Evolutionary conservation across 2,797 vertebrate genomes (phyloP), one percentile per base, ranked within the genome.

Genomic region (Thunnus albacares): DNA sequence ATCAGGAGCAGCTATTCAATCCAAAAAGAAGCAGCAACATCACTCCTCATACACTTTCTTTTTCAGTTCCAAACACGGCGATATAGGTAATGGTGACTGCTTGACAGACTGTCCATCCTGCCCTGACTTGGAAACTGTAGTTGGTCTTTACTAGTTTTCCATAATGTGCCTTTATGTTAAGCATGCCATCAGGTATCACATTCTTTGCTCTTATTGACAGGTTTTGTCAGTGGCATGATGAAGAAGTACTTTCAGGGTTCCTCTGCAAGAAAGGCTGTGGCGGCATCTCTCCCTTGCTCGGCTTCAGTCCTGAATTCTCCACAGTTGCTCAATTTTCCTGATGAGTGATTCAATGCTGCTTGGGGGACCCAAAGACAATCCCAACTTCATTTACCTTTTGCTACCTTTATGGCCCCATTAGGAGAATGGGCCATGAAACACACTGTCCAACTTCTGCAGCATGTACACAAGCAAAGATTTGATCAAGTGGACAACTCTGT

Each of bases 191-290:
- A 35, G 26, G 51, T 24, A 56, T 43, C 35, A 26, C 35, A 22
- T n/a, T 38, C 9, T n/a, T 70, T n/a, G 24, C 8, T 7, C 4
- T 18, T 45, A n/a, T 14, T 53, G 33, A 5, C 5, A 38, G 20
- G 28, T 60, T 71, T 51, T 35, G 13, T 59, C 22, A 14, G 15
- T 63, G 24, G 13, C 24, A 22, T 63, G 28, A 74, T 22, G 43
- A 64, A 47, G 38, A 57, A 55, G 24, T 30, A 56, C 35, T 74
- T 47, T 74, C n/a, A 58, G n/a, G 28, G 10, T 35, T 75, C 41
- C 61, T 74, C 20, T 26, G n/a, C 1, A 1, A 64, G 43, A 35
- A 41, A 17, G 38, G 10, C 28, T 10, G 5, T 17, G 24, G 10
- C 43, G 24, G 51, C 35, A 73, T 7, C 35, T 13, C 35, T 30